Base-by-base conservation (phyloP, 2,888 invertebrate genomes). In the Invenusta paracnida region DNA sequence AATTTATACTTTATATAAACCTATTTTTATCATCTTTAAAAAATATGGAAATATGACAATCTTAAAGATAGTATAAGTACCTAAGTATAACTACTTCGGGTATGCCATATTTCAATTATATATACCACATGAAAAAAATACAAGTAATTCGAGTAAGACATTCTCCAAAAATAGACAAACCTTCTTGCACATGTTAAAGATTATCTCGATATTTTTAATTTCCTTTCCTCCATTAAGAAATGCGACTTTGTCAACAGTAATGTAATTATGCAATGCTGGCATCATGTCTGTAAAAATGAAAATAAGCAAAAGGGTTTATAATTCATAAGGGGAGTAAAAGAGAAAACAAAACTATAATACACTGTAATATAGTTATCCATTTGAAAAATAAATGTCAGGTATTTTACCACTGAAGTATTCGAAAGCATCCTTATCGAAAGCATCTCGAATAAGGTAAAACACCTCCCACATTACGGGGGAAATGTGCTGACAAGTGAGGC, bases 381-480 rank as follows among this genome's bases (percentile, higher is more conserved):
- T 48, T 48, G 17, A 48, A n/a, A n/a, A n/a, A n/a, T n/a, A n/a
- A n/a, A n/a, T n/a, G n/a, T 48, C 48, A 11, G 17, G 48, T 17
- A 48, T 67, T 88, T 84, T 88, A 92, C 92, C 92, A 87, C 91
- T 91, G 91, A 98, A 99, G 93, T 96, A 98, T 90, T 98, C 98
- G 86, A 95, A 94, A 73, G 96, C 97, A 91, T 97, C 96, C 90
- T 96, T 96, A 92, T 96, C 95, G 29, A 98, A 97, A 88, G 96
- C 94, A 91, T 94, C 92, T 86, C 91, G 90, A 83, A 92, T 88
- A 89, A 91, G 90, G 95, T 89, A 95, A 88, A 97, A 94, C 85
- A 98, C 95, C 91, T 95, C 95, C 99, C 99, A 99, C 96, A 98
- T 96, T 90, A 96, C 95, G 66, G 94, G 94, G 0, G 97, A 96